Percentiles rank a stretch among this genome's conserved stretches.
These are phyloP conservation scores for Thaumatotibia leucotreta DNA, from an alignment of 1,140 invertebrate genomes.

Conservation along the genomic window DNA sequence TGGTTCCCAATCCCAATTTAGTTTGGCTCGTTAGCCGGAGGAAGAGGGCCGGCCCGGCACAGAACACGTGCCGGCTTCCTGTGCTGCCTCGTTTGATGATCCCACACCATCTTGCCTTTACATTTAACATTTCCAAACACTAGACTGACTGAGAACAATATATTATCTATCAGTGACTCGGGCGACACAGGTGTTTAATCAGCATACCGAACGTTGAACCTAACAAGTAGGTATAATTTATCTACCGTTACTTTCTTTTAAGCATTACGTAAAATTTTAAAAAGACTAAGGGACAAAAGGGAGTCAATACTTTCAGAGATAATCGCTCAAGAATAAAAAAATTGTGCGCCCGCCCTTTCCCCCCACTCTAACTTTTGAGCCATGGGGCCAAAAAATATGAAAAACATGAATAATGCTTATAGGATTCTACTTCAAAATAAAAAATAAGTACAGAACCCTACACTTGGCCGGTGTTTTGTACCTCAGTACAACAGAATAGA, in stretches of 20 bases:
- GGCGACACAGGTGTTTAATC: background rate
- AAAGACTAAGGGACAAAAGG: background rate
- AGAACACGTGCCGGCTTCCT: constrained; percentile 36
- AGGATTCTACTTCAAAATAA: no score
- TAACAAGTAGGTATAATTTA: background rate
- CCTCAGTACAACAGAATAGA: no score
- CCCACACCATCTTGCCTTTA: constrained; percentile 36
- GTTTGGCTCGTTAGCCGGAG: constrained; percentile 21
- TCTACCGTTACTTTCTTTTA: background rate
- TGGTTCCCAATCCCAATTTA: constrained; percentile 32
- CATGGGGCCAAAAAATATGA: no score
- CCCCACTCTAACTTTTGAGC: no score
- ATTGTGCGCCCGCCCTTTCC: no score
- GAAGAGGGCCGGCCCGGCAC: constrained; percentile 27
- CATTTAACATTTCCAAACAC: background rate
- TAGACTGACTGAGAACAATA: no score
- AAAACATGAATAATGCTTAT: no score
- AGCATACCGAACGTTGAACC: background rate
- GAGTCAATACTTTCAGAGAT: no score
- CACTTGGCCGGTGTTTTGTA: no score
- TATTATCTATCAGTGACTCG: background rate
- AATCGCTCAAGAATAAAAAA: no score
- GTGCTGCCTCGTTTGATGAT: constrained; percentile 34
- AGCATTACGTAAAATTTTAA: background rate
- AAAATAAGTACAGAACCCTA: no score